These are phyloP conservation scores for Abramis brama DNA, from an alignment of 2,113 vertebrate genomes.

Conservation along the genomic window DNA sequence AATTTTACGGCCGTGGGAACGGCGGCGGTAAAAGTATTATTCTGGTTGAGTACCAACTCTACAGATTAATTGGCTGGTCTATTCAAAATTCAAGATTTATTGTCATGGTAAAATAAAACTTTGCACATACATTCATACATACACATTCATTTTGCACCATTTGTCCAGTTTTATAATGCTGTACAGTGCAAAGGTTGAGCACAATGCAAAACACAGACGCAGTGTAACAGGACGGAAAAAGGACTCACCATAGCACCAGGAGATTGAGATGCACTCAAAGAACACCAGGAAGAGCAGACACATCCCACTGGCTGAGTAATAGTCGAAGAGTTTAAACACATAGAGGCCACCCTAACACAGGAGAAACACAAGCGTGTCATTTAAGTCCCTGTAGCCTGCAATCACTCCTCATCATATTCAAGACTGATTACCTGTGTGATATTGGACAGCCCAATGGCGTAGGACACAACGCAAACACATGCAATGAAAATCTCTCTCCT, in stretches of 20 bases:
- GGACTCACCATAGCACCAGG: constrained; percentile 94
- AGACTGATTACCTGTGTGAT: constrained; percentile 89
- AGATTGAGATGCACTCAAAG: constrained; percentile 99
- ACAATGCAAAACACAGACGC: not conserved
- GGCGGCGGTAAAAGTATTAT: no score
- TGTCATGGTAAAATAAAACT: no score
- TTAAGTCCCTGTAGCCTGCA: not conserved
- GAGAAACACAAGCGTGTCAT: not conserved
- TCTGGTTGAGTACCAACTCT: no score
- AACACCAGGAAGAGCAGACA: constrained; percentile 97
- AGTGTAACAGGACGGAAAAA: not conserved
- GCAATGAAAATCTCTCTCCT: constrained; percentile 96
- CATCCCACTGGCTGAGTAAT: constrained; percentile 99
- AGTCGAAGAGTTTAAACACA: constrained; percentile 98
- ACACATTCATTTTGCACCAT: no score
- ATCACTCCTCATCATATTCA: not conserved
- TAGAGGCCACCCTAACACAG: constrained; percentile 90
- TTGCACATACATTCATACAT: no score
- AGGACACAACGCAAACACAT: constrained; percentile 89
- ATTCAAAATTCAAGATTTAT: no score
- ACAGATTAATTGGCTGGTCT: not conserved
- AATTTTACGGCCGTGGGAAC: no score
- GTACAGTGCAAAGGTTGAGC: not conserved
- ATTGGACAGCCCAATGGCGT: constrained; percentile 95
- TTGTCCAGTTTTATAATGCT: not conserved